phyloP scores from a whole-genome alignment of 2,797 vertebrate species.

The Anas bahamensis region DNA sequence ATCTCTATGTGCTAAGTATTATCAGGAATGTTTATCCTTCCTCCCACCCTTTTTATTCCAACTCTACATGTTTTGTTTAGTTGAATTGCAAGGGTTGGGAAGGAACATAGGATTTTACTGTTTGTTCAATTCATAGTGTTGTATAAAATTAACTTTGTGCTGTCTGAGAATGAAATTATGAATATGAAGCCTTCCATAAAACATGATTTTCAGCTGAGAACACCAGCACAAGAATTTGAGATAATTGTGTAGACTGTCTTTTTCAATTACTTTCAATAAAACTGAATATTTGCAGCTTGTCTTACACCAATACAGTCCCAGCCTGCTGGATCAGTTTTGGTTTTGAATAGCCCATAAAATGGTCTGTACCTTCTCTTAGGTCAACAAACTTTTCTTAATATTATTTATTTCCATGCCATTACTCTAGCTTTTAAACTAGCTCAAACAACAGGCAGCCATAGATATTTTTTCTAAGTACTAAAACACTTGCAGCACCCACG shows the following conservation, averaged over 20 bases:
- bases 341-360: conserved; percentile 28
- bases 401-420: neutral
- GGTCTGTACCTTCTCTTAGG: conserved; percentile 9
- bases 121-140: neutral
- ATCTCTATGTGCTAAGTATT: neutral
- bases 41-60: neutral
- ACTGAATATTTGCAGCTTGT: conserved; percentile 73
- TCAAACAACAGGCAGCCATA: neutral
- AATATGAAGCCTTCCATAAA: conserved; percentile 41
- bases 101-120: neutral
- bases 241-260: conserved; percentile 58
- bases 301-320: conserved; percentile 31
- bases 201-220: conserved; percentile 41
- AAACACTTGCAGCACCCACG: neutral
- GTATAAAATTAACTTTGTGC: conserved; percentile 43
- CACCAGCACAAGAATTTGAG: conserved; percentile 18
- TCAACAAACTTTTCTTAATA: conserved; percentile 28
- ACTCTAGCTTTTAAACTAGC: neutral
- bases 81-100: neutral
- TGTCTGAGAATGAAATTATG: conserved; percentile 24
- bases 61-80: neutral
- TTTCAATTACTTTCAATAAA: conserved; percentile 76
- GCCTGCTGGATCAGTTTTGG: conserved; percentile 20
- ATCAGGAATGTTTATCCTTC: neutral
- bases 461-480: conserved; percentile 9